Base-by-base conservation (phyloP, 2,888 invertebrate species). In the Drosophila birchii region DNA sequence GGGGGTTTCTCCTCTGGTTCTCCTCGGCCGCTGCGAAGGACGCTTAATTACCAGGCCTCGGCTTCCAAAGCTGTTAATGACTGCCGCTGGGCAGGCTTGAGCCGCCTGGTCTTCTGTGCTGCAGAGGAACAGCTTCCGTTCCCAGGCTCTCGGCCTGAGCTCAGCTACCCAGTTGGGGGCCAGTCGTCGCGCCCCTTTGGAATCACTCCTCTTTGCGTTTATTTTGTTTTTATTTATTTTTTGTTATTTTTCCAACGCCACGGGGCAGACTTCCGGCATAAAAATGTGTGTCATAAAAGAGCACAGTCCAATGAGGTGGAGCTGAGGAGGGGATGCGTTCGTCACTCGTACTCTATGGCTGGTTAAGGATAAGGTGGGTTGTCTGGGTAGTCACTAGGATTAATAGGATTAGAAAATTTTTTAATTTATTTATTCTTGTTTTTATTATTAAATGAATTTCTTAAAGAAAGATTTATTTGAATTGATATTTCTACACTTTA, bases 241-340 rank as follows among this genome's bases (percentile, higher is more conserved):
- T 38, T 12, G 11, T 34, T 53, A 53, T 53, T 53, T 36, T 53
- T 51, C 20, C 54, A 64, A 68, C 70, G 62, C 84, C 78, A 76
- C 75, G 76, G 88, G 84, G 88, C 78, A 76, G 55, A 85, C 78
- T 85, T 85, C 84, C 84, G 84, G 88, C 86, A 68, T 76, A 64
- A 75, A 79, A 86, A 79, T 75, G 75, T 83, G 76, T 73, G 86
- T 71, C 78, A 86, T 84, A 86, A 84, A 83, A 83, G 55, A 49
- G 60, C 53, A 16, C 16, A 44, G 43, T 43, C 38, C 36, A 53
- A 36, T 16, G 16, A 26, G 12, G 39, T 39, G 29, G 23, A 29
- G 44, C 8, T 9, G 18, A 39, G 47, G 47, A 34, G 64, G 66
- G 41, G 49, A 57, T 45, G 29, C 41, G 18, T 49, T 47, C 51